Evolutionary conservation across 2,113 vertebrate genomes (phyloP), one percentile per base, ranked within the genome.

Genomic region (Callithrix jacchus): DNA sequence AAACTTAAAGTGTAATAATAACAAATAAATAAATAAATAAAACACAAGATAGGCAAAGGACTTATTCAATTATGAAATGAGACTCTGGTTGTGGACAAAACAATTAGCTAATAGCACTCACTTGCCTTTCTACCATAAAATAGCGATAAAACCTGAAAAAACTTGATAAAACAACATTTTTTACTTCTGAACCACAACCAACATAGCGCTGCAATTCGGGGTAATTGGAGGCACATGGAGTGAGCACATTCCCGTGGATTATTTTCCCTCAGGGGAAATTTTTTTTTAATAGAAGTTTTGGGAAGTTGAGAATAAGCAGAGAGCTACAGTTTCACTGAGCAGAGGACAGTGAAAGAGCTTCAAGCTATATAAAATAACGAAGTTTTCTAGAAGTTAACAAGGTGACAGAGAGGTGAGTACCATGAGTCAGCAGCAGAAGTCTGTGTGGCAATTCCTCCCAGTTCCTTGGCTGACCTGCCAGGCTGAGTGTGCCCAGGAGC

Each of bases 61-160:
- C 81, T 66, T 93, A 82, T 58, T 85, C 37, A 52, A 13, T 91
- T 93, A 91, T 82, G 87, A 87, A 93, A 47, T 10, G 30, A 83
- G 49, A 70, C 37, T 82, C 47, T 81, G 12, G 27, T 80, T 89
- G 47, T 76, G 90, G 37, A 83, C 45, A 95, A 95, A 17, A 73
- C 8, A 89, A 49, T 7, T 25, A 68, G 25, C 25, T 79, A 82
- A 85, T 35, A 82, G 20, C 12, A 92, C 52, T 42, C 61, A 68
- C 32, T 89, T 47, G 21, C 0, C 5, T n/a, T n/a, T 83, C 8
- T 66, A 32, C 8, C 47, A 8, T 79, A 68, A 92, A 83, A 37
- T 70, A 76, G 25, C 7, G 56, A 61, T 1, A 86, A 76, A 90
- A 66, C 52, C 11, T 71, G 30, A 32, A 32, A 0, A 49, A 66